Base-by-base conservation (phyloP, 2,113 vertebrate genomes). In the Anser cygnoides region DNA sequence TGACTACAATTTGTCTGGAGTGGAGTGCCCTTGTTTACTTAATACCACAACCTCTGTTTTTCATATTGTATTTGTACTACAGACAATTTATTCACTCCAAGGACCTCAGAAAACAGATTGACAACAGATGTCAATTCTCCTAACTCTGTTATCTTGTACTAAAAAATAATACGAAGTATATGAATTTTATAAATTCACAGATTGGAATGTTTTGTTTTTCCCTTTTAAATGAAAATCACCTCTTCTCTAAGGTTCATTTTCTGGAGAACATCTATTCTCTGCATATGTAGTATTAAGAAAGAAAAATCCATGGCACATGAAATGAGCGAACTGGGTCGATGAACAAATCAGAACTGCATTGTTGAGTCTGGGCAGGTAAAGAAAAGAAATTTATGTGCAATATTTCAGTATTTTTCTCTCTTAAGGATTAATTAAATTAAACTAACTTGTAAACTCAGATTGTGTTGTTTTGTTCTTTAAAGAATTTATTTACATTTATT, bases 401-500 rank as follows among this genome's bases (percentile, higher is more conserved):
- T 62, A 86, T 84, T 89, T 84, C 57, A 86, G 37, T 91, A 59
- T 95, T 95, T 84, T 91, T 28, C 72, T 93, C 76, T 93, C 43
- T 35, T n/a, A 65, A 35, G 75, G 68, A 87, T 76, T 61, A 95
- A 97, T 94, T 95, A 93, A 96, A 96, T 92, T 93, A 66, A 88
- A 67, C 5, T 67, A 50, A n/a, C 74, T 52, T 94, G 29, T 79
- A 85, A 96, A 17, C n/a, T 85, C 66, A 90, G 54, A 58, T 52
- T 95, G 26, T 88, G 35, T 67, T 58, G 54, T 79, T 93, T 96
- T 91, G 43, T 91, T 94, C 39, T 84, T 49, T 88, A 96, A 97
- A 96, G 35, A 82, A 93, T 89, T 75, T 2, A 91, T 96, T 97
- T 96, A 50, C 93, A 90, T 97, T 90, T 87, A 90, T 87, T 96